Evolutionary conservation across 2,888 invertebrate species (phyloP), one percentile per base, ranked within the genome.

Genomic region (Drosophila siamana): DNA sequence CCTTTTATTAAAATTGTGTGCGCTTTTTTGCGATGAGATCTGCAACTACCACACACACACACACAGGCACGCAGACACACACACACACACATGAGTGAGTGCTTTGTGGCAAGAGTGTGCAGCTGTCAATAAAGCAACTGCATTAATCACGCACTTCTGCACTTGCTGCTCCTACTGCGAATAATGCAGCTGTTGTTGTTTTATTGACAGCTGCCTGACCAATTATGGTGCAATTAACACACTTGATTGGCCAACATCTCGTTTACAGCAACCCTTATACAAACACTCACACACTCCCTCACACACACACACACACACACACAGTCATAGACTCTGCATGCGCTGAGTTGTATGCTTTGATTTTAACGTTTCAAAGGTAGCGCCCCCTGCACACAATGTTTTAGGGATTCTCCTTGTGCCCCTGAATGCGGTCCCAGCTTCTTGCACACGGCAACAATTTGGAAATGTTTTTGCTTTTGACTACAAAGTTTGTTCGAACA

Each of bases 151-250:
- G 75, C 89, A 78, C 36, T 66, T 64, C 43, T 87, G 85, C 69
- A 75, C 66, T 67, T 52, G 19, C 15, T 24, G 38, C 41, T 38
- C n/a, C 11, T 26, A 9, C 51, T 40, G 44, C 26, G 33, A 22
- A 26, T 43, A 33, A 15, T 62, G 56, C 33, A 22, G 50, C 28
- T 44, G 40, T 41, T 57, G 28, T 41, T 57, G 69, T 44, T 69
- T 46, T 50, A 68, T 74, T 82, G 83, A 68, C 80, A 80, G 56
- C 71, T 84, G 74, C 63, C 84, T 89, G 89, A 70, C 89, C 85
- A 88, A 88, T 86, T 89, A 83, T 74, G 89, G 87, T 70, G 81
- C 85, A 86, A 86, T 86, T 86, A 86, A 80, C 84, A 80, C 85
- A 86, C 75, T 72, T 84, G 89, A 89, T 88, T 85, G 85, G 68